A percentile compares a stretch with the other conserved stretches of the same genome.
These are phyloP conservation scores for Crioceris asparagi DNA, from an alignment of 2,888 invertebrate genomes.

Conservation along the genomic window DNA sequence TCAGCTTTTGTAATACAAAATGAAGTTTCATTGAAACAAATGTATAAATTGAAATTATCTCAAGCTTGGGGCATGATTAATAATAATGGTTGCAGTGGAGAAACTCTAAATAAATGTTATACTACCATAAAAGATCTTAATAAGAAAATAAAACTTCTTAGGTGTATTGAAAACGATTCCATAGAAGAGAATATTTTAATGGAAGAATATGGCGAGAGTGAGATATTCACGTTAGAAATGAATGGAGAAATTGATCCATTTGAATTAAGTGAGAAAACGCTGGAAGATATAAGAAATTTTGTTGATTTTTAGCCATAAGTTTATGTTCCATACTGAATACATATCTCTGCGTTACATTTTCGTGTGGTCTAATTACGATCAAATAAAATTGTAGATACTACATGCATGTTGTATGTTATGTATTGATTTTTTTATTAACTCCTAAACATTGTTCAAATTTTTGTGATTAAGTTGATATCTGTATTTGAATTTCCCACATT, in stretches of 20 bases:
- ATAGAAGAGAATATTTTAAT: constrained; percentile 27
- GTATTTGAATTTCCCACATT: too few relatives aligned
- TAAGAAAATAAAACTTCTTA: constrained; percentile 30
- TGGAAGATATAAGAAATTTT: constrained; percentile 1
- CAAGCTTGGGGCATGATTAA: constrained; percentile 31
- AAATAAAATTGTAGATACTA: too few relatives aligned
- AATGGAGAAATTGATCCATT: constrained; percentile 23
- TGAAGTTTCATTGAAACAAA: constrained; percentile 23
- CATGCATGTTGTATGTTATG: too few relatives aligned
- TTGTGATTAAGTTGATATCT: too few relatives aligned
- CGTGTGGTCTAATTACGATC: too few relatives aligned
- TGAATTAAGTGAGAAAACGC: constrained; percentile 5
- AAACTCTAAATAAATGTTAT: constrained; percentile 25
- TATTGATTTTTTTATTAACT: too few relatives aligned
- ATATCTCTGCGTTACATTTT: too few relatives aligned
- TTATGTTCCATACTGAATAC: too few relatives aligned
- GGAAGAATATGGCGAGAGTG: constrained; percentile 31
- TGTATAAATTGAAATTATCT: constrained; percentile 27
- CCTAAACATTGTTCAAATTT: too few relatives aligned
- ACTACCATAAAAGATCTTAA: constrained; percentile 30
- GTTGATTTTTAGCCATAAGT: too few relatives aligned
- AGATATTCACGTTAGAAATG: constrained; percentile 28
- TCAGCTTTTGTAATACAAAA: constrained; percentile 29
- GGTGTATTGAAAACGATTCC: constrained; percentile 31
- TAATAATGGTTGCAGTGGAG: constrained; percentile 21